Percentiles rank a stretch among this genome's conserved stretches.
These are phyloP conservation scores for Chorisops tibialis DNA, from an alignment of 2,888 invertebrate genomes.

Conservation along the genomic window DNA sequence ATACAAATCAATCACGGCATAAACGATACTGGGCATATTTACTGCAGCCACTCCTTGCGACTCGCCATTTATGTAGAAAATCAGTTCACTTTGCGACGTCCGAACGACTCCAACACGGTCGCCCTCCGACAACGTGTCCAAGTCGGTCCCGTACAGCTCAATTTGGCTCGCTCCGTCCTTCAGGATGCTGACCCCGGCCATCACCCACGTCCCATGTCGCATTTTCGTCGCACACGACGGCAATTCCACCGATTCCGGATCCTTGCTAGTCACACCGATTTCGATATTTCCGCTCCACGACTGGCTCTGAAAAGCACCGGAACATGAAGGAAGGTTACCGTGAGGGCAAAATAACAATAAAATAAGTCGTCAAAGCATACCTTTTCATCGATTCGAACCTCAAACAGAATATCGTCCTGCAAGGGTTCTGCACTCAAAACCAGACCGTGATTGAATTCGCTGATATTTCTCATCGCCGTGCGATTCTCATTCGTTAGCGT, in stretches of 20 bases:
- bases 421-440: constrained; percentile 79
- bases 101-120: constrained; percentile 82
- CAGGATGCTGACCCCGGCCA: constrained; percentile 82
- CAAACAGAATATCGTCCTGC: constrained; percentile 76
- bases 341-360: no score
- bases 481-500: constrained; percentile 78
- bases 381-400: constrained; percentile 85
- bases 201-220: constrained; percentile 83
- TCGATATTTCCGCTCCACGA: constrained; percentile 76
- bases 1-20: constrained; percentile 77
- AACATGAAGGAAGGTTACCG: no score
- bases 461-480: constrained; percentile 75
- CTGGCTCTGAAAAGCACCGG: constrained; percentile 61
- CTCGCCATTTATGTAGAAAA: constrained; percentile 85
- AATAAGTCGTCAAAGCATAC: constrained; percentile 55
- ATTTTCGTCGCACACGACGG: constrained; percentile 76
- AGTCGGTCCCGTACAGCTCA: constrained; percentile 80
- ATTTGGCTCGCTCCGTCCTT: constrained; percentile 79
- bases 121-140: constrained; percentile 78
- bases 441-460: constrained; percentile 85
- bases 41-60: constrained; percentile 82
- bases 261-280: constrained; percentile 69
- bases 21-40: constrained; percentile 70
- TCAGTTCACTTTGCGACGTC: constrained; percentile 74
- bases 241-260: constrained; percentile 65